Evolutionary conservation across 2,888 invertebrate genomes (phyloP), one percentile per base, ranked within the genome.

Genomic region (Azorinus chamasolen): DNA sequence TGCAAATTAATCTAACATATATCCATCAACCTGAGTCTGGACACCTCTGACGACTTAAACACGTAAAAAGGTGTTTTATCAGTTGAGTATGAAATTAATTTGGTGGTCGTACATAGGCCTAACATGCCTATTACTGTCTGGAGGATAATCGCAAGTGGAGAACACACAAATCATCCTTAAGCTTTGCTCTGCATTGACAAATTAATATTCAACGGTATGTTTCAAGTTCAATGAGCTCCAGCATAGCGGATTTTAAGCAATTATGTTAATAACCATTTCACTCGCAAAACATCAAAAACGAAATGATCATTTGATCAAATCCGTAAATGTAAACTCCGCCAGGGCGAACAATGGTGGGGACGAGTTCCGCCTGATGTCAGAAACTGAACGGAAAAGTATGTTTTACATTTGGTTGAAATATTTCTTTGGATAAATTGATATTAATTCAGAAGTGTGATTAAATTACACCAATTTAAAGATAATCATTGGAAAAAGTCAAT

Each of bases 181-280:
- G 4, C 32, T 32, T 4, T 32, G 32, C 32, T 32, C 32, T 18
- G 50, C 50, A 50, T 50, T 51, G 59, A 58, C 59, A 68, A 41
- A 22, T 58, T 59, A 53, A 63, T 57, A 41, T 71, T 64, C 58
- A 63, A 64, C 64, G 71, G 58, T 64, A 53, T 55, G 64, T 48
- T 59, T 64, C 50, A 20, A 43, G 20, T 14, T 58, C 20, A 59
- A 64, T 59, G 22, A 25, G 24, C 22, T 45, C 59, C 45, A 22
- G 27, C 59, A 41, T 25, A 59, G 53, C 50, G 59, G 58, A 59
- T 63, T 58, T 58, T 22, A 58, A 43, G 45, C 59, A 14, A 41
- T 46, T 58, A 46, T 63, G 59, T 20, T 71, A 71, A 71, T 71
- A 50, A 24, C 22, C 50, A n/a, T 50, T 18, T 50, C 22, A 50